A percentile compares a stretch with the other conserved stretches of the same genome.
Evolutionary conservation across 2,113 vertebrate genomes (phyloP).

Genomic region (Xerus inauris): DNA sequence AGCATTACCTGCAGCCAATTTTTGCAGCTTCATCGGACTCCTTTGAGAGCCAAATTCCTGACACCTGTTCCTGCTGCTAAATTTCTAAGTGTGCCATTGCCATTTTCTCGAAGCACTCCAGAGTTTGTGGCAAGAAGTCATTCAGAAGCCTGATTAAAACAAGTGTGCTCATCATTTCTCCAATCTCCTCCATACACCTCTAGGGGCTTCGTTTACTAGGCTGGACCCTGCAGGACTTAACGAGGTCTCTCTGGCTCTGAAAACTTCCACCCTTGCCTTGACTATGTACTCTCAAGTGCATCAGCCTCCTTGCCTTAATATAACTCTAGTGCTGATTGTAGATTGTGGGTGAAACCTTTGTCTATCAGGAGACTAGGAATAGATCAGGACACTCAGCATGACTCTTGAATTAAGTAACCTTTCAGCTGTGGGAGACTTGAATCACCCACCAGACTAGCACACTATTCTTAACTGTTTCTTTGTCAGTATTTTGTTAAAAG

Average conservation of each 20-base stretch:
- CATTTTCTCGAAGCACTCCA: slow-evolving; percentile 24
- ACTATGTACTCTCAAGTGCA: neutral
- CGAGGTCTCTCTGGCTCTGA: neutral
- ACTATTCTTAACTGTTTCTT: slow-evolving; percentile 72
- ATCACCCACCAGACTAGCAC: slow-evolving; percentile 67
- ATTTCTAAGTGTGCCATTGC: neutral
- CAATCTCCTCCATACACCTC: neutral
- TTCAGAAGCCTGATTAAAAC: neutral
- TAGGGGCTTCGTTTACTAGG: neutral
- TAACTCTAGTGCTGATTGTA: slow-evolving; percentile 68
- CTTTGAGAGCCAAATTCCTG: neutral
- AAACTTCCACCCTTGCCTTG: slow-evolving; percentile 22
- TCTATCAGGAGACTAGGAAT: slow-evolving; percentile 76
- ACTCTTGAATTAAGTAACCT: slow-evolving; percentile 76
- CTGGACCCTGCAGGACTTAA: neutral
- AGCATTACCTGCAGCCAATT: neutral
- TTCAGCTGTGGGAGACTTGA: slow-evolving; percentile 74
- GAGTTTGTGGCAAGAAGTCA: neutral
- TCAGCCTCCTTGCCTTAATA: slow-evolving; percentile 59
- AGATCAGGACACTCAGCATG: slow-evolving; percentile 74
- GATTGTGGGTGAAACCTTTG: slow-evolving; percentile 76
- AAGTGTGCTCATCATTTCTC: neutral
- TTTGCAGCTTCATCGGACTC: neutral
- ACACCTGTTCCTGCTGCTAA: neutral
- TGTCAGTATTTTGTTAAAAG: slow-evolving; percentile 50